A percentile compares a stretch with the other conserved stretches of the same genome.
Evolutionary conservation across 2,113 vertebrate species (phyloP).

Genomic region (Chaetorhynchus papuensis): DNA sequence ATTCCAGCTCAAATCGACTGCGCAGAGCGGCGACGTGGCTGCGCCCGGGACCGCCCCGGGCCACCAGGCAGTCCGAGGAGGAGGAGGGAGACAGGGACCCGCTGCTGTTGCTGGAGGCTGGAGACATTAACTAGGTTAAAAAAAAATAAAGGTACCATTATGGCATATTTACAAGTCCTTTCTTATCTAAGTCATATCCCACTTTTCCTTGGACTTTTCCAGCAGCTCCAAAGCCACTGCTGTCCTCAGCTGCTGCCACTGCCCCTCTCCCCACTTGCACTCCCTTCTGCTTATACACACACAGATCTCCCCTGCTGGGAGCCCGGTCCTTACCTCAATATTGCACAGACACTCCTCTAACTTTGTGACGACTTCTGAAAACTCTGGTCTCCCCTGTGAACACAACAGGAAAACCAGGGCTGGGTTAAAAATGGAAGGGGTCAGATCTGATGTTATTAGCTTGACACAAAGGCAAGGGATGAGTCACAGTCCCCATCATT

Average conservation of each 20-base stretch:
- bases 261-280: not conserved
- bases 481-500: not conserved
- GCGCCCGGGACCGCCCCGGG: conserved; percentile 78
- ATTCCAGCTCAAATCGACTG: conserved; percentile 87
- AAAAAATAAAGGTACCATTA: not conserved
- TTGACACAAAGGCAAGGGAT: accelerated
- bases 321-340: conserved; percentile 78
- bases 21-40: conserved; percentile 88
- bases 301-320: not conserved
- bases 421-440: not conserved
- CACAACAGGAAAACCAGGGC: not conserved
- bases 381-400: conserved; percentile 88
- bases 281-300: not conserved
- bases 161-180: not conserved
- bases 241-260: not conserved
- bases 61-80: conserved; percentile 85
- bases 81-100: conserved; percentile 90
- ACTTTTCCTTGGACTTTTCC: not conserved
- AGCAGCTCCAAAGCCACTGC: not conserved
- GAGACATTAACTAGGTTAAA: conserved; percentile 85
- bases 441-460: not conserved
- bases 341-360: conserved; percentile 93
- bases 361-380: conserved; percentile 89
- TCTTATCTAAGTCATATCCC: not conserved
- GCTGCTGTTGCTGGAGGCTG: conserved; percentile 91